Base-by-base conservation (phyloP, 2,888 invertebrate genomes). In the Myopa testacea region DNA sequence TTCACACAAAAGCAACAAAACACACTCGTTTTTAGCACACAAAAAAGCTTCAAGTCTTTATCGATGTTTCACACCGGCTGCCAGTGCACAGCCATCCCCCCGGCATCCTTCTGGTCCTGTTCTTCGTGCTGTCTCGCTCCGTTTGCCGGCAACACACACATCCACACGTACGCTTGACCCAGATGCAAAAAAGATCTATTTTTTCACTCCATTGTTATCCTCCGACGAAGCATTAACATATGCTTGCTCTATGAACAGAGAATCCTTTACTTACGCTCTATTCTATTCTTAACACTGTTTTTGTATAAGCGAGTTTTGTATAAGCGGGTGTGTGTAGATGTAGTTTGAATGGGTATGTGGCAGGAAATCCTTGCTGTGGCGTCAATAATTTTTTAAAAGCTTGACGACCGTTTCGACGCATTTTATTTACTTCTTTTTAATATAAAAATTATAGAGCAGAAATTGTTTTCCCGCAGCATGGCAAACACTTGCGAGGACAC, bases 141-240 rank as follows among this genome's bases (percentile, higher is more conserved):
- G 4, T 26, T 37, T 34, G 34, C 37, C 26, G 1, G 26, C 26
- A 26, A 26, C 26, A 26, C 26, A 26, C 26, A 26, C 26, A 26
- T 26, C 26, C 26, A 2, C 55, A 55, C 58, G 14, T 58, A 7
- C 16, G 55, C 38, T 19, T 69, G 75, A 76, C 76, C 75, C 68
- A 69, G 60, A 50, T 19, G 19, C 69, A 50, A 55, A 71, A 75
- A 38, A 55, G 73, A 69, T 82, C 19, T 26, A 69, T 6, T 63
- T 75, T 67, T 68, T 69, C 69, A 26, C 60, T 68, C 77, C 85
- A 85, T 86, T 86, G 86, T 86, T 85, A 84, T 85, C 85, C 86
- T 86, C 84, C 86, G 83, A 83, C 82, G 84, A 83, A 81, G 84
- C 86, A 83, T 84, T 85, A 86, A 85, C 85, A 86, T 83, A 82